A percentile compares a stretch with the other conserved stretches of the same genome.
These are phyloP conservation scores for Gnatocerus cornutus DNA, from an alignment of 2,888 invertebrate species.

Conservation along the genomic window DNA sequence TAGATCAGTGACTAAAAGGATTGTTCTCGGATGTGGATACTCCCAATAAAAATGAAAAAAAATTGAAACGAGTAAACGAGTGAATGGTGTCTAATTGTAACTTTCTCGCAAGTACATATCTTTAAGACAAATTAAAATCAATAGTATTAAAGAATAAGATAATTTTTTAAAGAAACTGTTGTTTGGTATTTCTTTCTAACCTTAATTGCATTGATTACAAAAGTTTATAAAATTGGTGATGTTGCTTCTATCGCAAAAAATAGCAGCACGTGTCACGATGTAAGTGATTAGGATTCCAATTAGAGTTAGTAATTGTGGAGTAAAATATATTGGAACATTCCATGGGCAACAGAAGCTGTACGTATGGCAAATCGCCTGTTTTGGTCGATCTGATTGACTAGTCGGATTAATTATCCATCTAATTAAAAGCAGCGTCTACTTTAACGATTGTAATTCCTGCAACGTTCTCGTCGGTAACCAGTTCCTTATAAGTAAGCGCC, in stretches of 20 bases:
- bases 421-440: constrained; percentile 67
- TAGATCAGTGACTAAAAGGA: no score
- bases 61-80: no score
- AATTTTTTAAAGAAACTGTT: no score
- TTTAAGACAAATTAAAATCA: no score
- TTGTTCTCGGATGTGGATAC: no score
- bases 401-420: constrained; percentile 69
- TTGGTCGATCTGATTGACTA: constrained; percentile 69
- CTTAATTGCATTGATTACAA: background rate
- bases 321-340: constrained; percentile 19
- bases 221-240: background rate
- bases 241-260: constrained; percentile 12
- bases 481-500: constrained; percentile 65
- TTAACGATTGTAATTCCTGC: constrained; percentile 65
- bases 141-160: no score
- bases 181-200: no score
- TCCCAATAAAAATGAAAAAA: no score
- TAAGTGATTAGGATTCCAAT: constrained; percentile 31
- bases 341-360: constrained; percentile 5
- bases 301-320: constrained; percentile 20
- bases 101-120: no score
- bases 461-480: constrained; percentile 61
- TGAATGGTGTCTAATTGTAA: no score
- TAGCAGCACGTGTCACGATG: constrained; percentile 22
- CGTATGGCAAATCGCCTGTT: constrained; percentile 56